These are phyloP conservation scores for Tubulanus polymorphus DNA, from an alignment of 2,888 invertebrate species.

Conservation along the genomic window DNA sequence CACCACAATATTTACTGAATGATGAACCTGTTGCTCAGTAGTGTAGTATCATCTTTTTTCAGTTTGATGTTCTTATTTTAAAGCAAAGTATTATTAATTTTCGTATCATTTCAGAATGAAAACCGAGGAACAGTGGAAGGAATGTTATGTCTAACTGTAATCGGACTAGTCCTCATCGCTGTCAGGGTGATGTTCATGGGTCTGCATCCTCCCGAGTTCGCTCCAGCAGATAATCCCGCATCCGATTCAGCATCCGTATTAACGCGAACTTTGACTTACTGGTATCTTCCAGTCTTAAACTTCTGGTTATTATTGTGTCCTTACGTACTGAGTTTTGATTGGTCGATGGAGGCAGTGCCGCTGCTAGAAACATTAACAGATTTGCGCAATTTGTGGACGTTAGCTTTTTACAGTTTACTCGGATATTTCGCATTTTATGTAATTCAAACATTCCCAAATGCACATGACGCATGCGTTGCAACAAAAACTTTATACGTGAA, in stretches of 20 bases:
- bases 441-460: constrained; percentile 22
- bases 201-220: constrained; percentile 72
- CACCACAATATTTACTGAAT: no score
- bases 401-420: constrained; percentile 66
- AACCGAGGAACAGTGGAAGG: constrained; percentile 47
- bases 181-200: constrained; percentile 74
- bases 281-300: constrained; percentile 87
- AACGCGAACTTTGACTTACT: constrained; percentile 83
- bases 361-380: constrained; percentile 75
- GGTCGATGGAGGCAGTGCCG: constrained; percentile 97
- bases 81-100: no score
- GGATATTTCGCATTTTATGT: constrained; percentile 28
- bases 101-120: constrained; percentile 20
- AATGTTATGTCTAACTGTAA: constrained; percentile 59
- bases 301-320: constrained; percentile 83
- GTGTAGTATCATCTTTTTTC: no score
- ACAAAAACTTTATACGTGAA: constrained; percentile 21
- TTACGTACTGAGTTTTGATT: constrained; percentile 87
- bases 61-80: no score
- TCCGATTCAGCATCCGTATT: constrained; percentile 77
- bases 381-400: constrained; percentile 70
- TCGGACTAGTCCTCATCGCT: constrained; percentile 67
- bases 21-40: no score
- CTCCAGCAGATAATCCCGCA: constrained; percentile 92
- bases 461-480: constrained; percentile 11